Conservation (phyloP, 1,140 invertebrate genomes). For the Physella acuta region DNA sequence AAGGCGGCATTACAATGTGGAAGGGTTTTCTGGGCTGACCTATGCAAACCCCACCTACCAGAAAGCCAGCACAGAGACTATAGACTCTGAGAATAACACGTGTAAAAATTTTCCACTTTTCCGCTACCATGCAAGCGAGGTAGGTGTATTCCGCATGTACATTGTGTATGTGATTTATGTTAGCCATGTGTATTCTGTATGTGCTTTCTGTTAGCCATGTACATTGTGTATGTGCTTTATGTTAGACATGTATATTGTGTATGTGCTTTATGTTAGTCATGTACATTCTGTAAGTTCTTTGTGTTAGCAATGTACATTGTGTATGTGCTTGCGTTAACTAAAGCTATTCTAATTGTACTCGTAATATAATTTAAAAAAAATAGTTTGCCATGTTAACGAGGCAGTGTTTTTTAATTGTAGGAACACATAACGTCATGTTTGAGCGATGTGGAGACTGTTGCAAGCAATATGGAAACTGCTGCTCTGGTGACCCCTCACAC, state of each 20-base stretch:
- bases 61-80: constrained; percentile 65
- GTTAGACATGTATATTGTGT: not conserved
- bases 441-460: not conserved
- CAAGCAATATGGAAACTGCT: not conserved
- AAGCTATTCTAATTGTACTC: not conserved
- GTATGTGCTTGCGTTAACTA: not conserved
- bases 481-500: constrained; percentile 4
- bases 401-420: not conserved
- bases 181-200: not conserved
- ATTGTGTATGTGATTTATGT: not conserved
- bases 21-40: constrained; percentile 69
- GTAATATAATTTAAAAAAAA: not conserved
- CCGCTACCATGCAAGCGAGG: constrained; percentile 68
- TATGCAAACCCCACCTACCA: constrained; percentile 81
- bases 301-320: not conserved
- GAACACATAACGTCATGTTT: not conserved
- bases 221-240: not conserved
- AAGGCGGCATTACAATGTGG: constrained; percentile 35
- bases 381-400: not conserved
- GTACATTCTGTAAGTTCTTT: not conserved
- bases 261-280: not conserved
- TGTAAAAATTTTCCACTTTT: constrained; percentile 70
- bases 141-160: constrained; percentile 30
- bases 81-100: constrained; percentile 49
- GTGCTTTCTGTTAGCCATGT: not conserved